phyloP scores from a whole-genome alignment of 1,140 invertebrate species.

The Drosophila virilis region DNA sequence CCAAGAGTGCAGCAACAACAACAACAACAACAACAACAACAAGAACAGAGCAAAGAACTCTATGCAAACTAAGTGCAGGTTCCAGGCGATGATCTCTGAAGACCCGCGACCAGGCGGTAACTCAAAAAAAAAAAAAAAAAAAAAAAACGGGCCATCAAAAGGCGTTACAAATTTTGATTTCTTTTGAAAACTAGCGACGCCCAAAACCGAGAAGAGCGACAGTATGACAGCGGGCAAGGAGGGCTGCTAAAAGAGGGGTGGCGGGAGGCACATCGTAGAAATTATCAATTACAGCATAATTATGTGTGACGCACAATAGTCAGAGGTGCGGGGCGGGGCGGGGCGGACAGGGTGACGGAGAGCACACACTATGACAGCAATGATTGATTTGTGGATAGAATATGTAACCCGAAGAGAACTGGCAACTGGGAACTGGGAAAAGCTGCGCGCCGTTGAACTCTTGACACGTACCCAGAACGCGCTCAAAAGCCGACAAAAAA shows the following conservation, averaged over 20 bases:
- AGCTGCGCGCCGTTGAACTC: slow-evolving; percentile 44
- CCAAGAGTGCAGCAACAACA: slow-evolving; percentile 23
- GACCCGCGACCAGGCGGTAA: slow-evolving; percentile 18
- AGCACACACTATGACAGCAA: slow-evolving; percentile 59
- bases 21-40: slow-evolving; percentile 2
- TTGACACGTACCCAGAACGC: slow-evolving; percentile 39
- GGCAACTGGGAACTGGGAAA: slow-evolving; percentile 2
- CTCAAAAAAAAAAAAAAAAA: slow-evolving; percentile 31
- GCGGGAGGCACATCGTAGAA: slow-evolving; percentile 35
- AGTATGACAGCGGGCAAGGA: slow-evolving; percentile 15
- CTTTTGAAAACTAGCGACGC: slow-evolving; percentile 76
- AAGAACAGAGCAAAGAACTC: slow-evolving; percentile 38
- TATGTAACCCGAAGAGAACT: slow-evolving; percentile 6
- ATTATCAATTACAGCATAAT: slow-evolving; percentile 83
- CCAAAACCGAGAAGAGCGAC: slow-evolving; percentile 33
- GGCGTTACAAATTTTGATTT: slow-evolving; percentile 82
- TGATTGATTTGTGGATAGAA: slow-evolving; percentile 75
- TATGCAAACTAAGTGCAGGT: slow-evolving; percentile 77
- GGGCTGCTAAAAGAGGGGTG: not conserved
- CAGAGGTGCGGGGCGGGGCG: not conserved
- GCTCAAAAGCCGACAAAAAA: slow-evolving; percentile 29
- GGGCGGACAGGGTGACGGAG: not conserved
- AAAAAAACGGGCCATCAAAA: slow-evolving; percentile 72
- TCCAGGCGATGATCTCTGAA: slow-evolving; percentile 31
- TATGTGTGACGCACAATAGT: slow-evolving; percentile 73